Conservation (phyloP, 2,888 invertebrate species). For the Lasioglossum marginatum region DNA sequence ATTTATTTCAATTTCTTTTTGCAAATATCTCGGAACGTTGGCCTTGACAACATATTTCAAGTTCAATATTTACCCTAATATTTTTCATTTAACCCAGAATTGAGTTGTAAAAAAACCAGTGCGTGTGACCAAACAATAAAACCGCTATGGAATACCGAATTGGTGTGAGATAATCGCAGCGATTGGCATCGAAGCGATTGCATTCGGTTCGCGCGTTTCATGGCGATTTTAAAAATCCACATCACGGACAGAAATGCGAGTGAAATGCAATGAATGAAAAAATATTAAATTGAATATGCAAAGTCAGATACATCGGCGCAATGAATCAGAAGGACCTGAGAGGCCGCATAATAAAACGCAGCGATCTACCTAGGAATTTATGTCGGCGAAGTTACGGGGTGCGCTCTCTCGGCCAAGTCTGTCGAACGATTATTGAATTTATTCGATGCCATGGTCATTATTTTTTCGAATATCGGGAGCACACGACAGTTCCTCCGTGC, state of each 20-base stretch:
- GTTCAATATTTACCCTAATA: too few species aligned
- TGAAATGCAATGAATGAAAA: not conserved
- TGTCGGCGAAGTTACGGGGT: not conserved
- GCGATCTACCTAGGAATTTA: constrained; percentile 13
- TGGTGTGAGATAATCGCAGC: too few species aligned
- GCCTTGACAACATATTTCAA: too few species aligned
- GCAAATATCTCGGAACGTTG: too few species aligned
- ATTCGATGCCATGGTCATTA: constrained; percentile 26
- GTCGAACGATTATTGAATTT: constrained; percentile 39
- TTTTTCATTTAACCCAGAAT: too few species aligned
- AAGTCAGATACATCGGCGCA: not conserved
- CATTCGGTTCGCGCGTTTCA: not conserved
- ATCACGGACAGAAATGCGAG: not conserved
- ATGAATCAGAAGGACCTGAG: not conserved
- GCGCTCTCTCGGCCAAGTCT: not conserved
- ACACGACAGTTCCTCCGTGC: constrained; percentile 39
- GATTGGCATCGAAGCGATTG: not conserved
- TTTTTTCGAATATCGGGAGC: constrained; percentile 18
- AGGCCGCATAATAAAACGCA: not conserved
- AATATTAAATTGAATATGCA: not conserved
- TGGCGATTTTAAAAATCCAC: not conserved
- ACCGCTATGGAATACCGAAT: too few species aligned
- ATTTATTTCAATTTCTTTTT: too few species aligned
- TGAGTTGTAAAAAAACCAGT: too few species aligned
- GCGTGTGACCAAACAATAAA: too few species aligned